phyloP scores from a whole-genome alignment of 2,888 invertebrate genomes.

The Drosophila fungiperda region DNA sequence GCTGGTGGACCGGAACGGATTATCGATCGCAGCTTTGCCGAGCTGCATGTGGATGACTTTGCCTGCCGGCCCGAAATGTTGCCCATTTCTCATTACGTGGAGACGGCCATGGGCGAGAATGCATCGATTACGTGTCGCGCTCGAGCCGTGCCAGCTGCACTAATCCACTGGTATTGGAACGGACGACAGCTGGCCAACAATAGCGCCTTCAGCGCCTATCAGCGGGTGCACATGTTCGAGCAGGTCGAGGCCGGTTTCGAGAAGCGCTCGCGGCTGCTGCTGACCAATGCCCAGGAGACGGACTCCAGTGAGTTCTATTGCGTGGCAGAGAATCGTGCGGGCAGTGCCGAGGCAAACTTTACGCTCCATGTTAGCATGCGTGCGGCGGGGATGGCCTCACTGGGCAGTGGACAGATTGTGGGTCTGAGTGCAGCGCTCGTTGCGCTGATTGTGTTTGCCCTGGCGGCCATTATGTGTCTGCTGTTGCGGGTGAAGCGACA shows the following conservation, averaged over 20 bases:
- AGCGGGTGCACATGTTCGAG: conserved; percentile 91
- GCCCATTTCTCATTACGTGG: conserved; percentile 91
- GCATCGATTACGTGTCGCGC: conserved; percentile 93
- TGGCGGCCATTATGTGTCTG: conserved; percentile 90
- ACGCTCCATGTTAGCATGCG: conserved; percentile 92
- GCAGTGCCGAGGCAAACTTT: conserved; percentile 94
- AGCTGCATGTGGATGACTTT: conserved; percentile 92
- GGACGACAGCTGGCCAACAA: conserved; percentile 91
- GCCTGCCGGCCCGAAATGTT: conserved; percentile 94
- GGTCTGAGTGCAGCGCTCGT: conserved; percentile 93
- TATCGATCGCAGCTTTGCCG: conserved; percentile 90
- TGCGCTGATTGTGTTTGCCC: conserved; percentile 90
- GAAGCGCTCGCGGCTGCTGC: conserved; percentile 90
- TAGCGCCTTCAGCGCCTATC: conserved; percentile 91
- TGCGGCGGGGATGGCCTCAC: conserved; percentile 91
- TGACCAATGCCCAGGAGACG: conserved; percentile 93
- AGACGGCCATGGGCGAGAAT: conserved; percentile 93
- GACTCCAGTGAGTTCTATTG: conserved; percentile 95
- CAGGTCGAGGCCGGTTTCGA: conserved; percentile 87
- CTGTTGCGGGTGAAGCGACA: conserved; percentile 91
- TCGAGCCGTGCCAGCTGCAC: conserved; percentile 92
- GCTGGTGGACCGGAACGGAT: conserved; percentile 90
- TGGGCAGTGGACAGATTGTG: conserved; percentile 94
- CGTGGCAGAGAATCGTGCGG: conserved; percentile 95
- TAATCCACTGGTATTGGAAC: conserved; percentile 95